These are phyloP conservation scores for Napeogenes inachia DNA, from an alignment of 2,888 invertebrate genomes.

Conservation along the genomic window DNA sequence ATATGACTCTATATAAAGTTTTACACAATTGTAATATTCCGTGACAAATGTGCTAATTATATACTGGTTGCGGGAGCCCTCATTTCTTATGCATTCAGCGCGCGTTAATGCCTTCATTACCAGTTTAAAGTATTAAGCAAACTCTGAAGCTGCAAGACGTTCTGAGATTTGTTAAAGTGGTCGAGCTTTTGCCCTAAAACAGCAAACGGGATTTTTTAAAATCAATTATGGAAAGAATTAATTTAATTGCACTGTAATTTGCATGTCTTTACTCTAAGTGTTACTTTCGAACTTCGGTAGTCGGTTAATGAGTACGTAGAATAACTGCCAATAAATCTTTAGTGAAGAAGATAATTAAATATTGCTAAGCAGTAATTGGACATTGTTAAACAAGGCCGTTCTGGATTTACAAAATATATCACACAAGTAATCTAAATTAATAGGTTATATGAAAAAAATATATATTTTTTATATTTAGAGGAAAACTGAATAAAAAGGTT, in stretches of 20 bases:
- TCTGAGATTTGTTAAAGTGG: constrained; percentile 64
- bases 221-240: constrained; percentile 35
- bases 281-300: too few species aligned
- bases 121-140: constrained; percentile 76
- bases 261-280: neutral
- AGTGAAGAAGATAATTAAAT: too few species aligned
- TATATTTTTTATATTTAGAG: too few species aligned
- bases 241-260: constrained; percentile 2
- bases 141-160: constrained; percentile 59
- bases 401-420: too few species aligned
- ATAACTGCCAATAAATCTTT: too few species aligned
- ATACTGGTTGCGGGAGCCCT: constrained; percentile 15
- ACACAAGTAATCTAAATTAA: too few species aligned
- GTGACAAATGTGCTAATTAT: constrained; percentile 17
- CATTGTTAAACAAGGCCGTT: too few species aligned
- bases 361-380: too few species aligned
- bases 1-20: neutral
- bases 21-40: neutral
- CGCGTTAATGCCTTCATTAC: constrained; percentile 74
- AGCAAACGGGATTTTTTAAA: constrained; percentile 39
- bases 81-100: constrained; percentile 64
- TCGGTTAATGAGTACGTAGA: too few species aligned
- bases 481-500: too few species aligned
- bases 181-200: constrained; percentile 41
- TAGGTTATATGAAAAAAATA: too few species aligned